Evolutionary conservation across 2,113 vertebrate genomes (phyloP).

Genomic region (Oreocharis arfaki): DNA sequence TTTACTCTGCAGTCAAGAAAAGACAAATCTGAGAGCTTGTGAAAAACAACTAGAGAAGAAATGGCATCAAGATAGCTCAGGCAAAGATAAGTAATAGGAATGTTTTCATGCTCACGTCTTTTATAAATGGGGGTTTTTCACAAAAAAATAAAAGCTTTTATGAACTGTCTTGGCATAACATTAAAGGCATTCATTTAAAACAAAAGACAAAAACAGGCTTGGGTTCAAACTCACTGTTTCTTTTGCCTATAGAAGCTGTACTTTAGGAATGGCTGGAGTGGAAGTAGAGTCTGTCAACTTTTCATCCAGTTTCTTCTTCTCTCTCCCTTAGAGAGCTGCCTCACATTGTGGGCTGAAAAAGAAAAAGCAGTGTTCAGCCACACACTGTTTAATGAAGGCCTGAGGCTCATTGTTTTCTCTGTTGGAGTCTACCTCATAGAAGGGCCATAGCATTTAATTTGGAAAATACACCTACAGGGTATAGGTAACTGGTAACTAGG

Average conservation of each 20-base stretch:
- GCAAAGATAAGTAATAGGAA: neutral
- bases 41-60: neutral
- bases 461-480: neutral
- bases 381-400: neutral
- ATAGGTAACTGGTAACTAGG: neutral
- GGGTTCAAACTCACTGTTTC: neutral
- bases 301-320: neutral
- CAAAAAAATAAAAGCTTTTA: neutral
- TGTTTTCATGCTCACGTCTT: neutral
- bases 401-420: neutral
- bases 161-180: neutral
- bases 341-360: neutral
- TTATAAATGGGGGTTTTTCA: neutral
- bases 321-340: neutral
- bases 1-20: neutral
- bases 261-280: neutral
- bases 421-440: neutral
- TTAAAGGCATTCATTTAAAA: neutral
- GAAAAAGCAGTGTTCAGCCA: neutral
- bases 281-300: neutral
- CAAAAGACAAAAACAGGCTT: neutral
- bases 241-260: neutral
- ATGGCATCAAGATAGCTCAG: neutral
- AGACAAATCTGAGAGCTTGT: neutral
- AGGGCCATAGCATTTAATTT: neutral